Evolutionary conservation across 2,797 vertebrate genomes (phyloP).

Genomic region (Sebastes kiyomatsui): DNA sequence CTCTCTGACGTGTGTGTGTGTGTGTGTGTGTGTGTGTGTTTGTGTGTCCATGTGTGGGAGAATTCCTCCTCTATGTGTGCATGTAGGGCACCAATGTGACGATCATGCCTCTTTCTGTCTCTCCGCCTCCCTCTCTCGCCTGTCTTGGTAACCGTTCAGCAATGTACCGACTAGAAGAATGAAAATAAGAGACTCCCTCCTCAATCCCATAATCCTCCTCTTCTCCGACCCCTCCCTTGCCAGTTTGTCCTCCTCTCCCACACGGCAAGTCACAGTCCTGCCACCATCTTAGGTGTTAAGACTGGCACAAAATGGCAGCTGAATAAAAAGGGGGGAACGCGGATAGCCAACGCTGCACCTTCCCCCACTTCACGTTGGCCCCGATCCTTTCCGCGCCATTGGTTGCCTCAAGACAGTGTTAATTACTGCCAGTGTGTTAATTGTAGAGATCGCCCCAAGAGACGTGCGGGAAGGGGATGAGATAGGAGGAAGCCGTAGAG

Average conservation of each 20-base stretch:
- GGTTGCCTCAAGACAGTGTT: constrained; percentile 79
- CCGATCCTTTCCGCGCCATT: constrained; percentile 70
- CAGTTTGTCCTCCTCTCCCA: constrained; percentile 76
- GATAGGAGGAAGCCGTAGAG: constrained; percentile 68
- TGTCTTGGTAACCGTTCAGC: constrained; percentile 57
- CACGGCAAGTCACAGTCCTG: constrained; percentile 78
- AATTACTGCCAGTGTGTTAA: constrained; percentile 84
- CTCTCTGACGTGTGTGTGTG: constrained; percentile 2
- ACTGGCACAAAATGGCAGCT: constrained; percentile 85
- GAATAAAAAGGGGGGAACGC: constrained; percentile 39
- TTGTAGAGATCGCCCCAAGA: constrained; percentile 76
- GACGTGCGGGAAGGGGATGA: constrained; percentile 62
- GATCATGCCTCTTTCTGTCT: constrained; percentile 53
- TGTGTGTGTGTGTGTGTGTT: constrained; percentile 7
- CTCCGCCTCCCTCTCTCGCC: constrained; percentile 19
- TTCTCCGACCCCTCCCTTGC: constrained; percentile 75
- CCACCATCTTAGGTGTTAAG: constrained; percentile 84
- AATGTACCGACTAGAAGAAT: constrained; percentile 61
- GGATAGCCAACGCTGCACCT: constrained; percentile 60
- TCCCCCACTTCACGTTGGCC: constrained; percentile 66
- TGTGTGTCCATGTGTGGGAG: constrained; percentile 36
- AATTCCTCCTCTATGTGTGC: constrained; percentile 31
- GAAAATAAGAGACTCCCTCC: constrained; percentile 73
- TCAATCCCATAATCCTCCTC: constrained; percentile 78
- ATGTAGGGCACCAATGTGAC: constrained; percentile 68